Conservation (phyloP, 1,140 invertebrate genomes). For the Neelides sp. region DNA sequence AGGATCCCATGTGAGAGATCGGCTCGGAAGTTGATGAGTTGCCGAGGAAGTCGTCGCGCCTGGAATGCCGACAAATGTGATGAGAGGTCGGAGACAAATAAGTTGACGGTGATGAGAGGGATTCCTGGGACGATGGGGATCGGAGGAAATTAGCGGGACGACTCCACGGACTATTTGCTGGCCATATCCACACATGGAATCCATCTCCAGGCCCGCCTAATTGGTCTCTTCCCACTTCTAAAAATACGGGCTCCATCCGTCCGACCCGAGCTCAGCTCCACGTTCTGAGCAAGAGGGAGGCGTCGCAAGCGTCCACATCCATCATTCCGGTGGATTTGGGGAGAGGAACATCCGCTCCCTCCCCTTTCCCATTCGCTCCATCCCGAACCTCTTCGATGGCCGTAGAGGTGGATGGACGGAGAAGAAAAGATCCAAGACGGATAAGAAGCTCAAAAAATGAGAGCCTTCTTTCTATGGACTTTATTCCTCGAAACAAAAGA, state of each 20-base stretch:
- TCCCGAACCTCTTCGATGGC: background rate
- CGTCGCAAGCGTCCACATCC: background rate
- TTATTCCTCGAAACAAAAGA: constrained; percentile 21
- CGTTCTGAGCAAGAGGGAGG: background rate
- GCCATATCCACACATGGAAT: constrained; percentile 20
- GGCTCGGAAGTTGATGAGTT: no score
- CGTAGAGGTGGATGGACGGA: background rate
- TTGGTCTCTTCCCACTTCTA: constrained; percentile 21
- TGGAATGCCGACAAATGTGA: constrained; percentile 12
- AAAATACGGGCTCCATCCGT: no score
- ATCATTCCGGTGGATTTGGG: background rate
- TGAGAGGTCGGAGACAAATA: constrained; percentile 17
- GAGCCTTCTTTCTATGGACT: constrained; percentile 9
- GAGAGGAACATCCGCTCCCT: background rate
- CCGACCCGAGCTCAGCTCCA: background rate
- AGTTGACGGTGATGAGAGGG: no score
- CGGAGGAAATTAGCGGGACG: constrained; percentile 24
- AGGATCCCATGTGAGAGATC: no score
- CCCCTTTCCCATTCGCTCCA: background rate
- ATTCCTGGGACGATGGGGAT: constrained; percentile 7
- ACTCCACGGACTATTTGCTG: constrained; percentile 24
- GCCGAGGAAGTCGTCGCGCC: constrained; percentile 11
- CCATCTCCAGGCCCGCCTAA: constrained; percentile 19
- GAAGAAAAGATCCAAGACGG: background rate
- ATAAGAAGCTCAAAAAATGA: constrained; percentile 6